Conservation (phyloP, 2,113 vertebrate species). For the Loxodonta africana region DNA sequence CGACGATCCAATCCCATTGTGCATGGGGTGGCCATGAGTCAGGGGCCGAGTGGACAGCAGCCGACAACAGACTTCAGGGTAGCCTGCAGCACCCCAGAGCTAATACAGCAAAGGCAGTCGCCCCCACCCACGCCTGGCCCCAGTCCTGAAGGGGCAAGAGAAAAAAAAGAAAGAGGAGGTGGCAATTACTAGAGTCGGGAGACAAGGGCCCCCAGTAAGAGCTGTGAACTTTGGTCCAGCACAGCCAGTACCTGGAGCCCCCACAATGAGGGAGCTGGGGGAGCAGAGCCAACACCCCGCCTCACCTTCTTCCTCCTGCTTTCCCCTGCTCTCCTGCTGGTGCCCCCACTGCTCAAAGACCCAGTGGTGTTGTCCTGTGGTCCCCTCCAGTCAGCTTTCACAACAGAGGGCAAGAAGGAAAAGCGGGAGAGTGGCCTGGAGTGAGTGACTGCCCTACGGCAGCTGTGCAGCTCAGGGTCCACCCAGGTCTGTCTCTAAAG, state of each 20-base stretch:
- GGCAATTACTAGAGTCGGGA: not conserved
- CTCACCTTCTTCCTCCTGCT: no score
- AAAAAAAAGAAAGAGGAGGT: not conserved
- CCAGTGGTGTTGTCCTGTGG: not conserved
- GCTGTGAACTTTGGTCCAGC: not conserved
- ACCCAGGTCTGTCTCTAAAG: not conserved
- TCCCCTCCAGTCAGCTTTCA: rapidly evolving
- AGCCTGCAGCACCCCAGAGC: not conserved
- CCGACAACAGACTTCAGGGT: not conserved
- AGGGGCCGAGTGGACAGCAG: not conserved
- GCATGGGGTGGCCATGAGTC: no score
- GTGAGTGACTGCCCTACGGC: not conserved
- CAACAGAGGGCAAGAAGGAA: no score
- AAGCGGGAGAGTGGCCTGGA: not conserved
- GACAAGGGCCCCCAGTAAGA: not conserved
- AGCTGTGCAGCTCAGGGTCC: not conserved
- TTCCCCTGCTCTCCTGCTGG: not conserved
- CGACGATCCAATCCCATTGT: no score
- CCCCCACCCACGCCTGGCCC: not conserved
- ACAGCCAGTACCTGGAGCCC: not conserved
- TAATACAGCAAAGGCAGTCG: no score
- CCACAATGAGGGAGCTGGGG: not conserved
- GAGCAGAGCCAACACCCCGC: no score
- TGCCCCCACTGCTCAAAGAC: not conserved
- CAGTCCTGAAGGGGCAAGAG: not conserved